Evolutionary conservation across 1,140 invertebrate species (phyloP), one percentile per base, ranked within the genome.

Genomic region (Heliothis virescens): DNA sequence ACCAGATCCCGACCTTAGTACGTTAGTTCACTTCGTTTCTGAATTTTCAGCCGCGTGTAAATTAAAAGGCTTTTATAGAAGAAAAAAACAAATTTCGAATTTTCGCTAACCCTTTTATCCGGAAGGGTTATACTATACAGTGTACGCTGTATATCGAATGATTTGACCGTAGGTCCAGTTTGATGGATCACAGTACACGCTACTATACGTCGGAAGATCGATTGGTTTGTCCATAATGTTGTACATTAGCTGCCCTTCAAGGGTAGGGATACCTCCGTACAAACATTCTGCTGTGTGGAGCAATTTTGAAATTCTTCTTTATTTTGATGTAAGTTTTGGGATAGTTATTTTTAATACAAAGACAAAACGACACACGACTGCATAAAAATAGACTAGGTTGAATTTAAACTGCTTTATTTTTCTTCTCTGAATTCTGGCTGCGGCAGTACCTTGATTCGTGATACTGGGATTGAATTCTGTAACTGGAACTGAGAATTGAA

Each of bases 161-260:
- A 26, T 69, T 47, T 69, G 67, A n/a, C 67, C 18, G 48, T 71
- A 48, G n/a, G 67, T 50, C 67, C 67, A 29, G 12, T 71, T 26
- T 53, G 67, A 71, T 71, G 67, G 67, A 71, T 71, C 67, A 47
- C 3, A 41, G 63, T 48, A 48, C 34, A 41, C 41, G 11, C 15
- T 48, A 52, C 48, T 29, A 13, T 29, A 13, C n/a, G 63, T 18
- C 41, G 10, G 1, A 71, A 71, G 67, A 71, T 29, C 48, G 67
- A 71, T 71, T 52, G 67, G 67, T 52, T 9, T 29, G 13, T 52
- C 5, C 5, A 71, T 10, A 18, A 4, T 69, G 47, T 69, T 52
- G 34, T 41, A 71, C 67, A 52, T 71, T 67, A 29, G 67, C 34
- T 41, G 26, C 12, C 26, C 18, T 12, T 26, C 12, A 26, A 26